Percentiles rank a stretch among this genome's conserved stretches.
Conservation (phyloP, 2,113 vertebrate genomes). For the Anoura caudifer region DNA sequence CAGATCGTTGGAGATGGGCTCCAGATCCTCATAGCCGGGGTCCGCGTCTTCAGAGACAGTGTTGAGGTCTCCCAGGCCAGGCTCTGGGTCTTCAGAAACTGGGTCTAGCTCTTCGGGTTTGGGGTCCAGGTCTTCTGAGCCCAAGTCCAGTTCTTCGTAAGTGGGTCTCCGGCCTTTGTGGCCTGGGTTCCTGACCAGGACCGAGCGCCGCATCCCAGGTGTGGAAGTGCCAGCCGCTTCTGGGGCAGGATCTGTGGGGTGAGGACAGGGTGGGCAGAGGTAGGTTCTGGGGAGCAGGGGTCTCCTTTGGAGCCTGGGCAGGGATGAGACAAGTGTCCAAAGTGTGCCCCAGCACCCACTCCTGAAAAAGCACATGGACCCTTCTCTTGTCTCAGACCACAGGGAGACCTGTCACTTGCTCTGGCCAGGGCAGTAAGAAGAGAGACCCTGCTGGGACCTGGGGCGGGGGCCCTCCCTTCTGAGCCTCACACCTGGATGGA, state of each 20-base stretch:
- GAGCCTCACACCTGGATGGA: background rate
- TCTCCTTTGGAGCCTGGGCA: background rate
- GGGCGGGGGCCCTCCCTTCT: background rate
- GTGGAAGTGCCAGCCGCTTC: background rate
- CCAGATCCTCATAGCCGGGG: conserved; percentile 31
- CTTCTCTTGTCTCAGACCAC: background rate
- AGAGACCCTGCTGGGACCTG: background rate
- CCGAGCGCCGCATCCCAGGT: conserved; percentile 37
- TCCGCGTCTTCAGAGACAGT: conserved; percentile 22
- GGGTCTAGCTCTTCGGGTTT: background rate
- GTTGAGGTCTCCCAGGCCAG: conserved; percentile 54
- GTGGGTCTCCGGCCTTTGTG: conserved; percentile 3
- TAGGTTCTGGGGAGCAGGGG: background rate
- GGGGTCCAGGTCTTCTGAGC: conserved; percentile 30
- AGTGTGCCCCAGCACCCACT: background rate
- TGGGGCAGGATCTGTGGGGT: conserved; percentile 1
- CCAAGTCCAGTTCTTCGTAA: conserved; percentile 17
- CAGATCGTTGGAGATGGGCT: background rate
- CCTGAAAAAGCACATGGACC: background rate
- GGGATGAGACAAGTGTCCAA: background rate
- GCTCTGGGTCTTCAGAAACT: conserved; percentile 46
- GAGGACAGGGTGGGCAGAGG: background rate
- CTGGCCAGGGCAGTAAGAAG: background rate
- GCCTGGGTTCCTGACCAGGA: conserved; percentile 67
- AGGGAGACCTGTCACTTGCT: background rate